Evolutionary conservation across 2,888 invertebrate genomes (phyloP).

Genomic region (Melangyna quadrimaculata): DNA sequence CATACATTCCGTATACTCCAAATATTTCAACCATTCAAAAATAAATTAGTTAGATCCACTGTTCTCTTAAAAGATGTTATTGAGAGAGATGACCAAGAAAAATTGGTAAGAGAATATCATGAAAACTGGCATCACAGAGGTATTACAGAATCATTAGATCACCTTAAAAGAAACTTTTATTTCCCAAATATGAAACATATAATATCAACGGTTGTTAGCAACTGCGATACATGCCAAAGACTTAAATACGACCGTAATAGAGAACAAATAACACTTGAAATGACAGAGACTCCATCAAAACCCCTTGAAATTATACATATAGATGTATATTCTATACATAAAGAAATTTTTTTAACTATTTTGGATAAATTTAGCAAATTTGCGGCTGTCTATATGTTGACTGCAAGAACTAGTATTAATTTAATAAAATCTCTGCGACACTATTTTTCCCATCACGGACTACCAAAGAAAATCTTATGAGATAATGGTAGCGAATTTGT

Average conservation of each 20-base stretch:
- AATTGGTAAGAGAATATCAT: no score
- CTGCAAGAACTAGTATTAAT: background rate
- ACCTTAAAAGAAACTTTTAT: constrained; percentile 36
- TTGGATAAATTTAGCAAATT: no score
- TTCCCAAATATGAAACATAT: constrained; percentile 49
- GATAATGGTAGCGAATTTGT: constrained; percentile 66
- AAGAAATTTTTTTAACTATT: no score
- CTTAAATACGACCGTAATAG: background rate
- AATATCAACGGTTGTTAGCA: constrained; percentile 21
- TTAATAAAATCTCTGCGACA: constrained; percentile 44
- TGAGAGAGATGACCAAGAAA: constrained; percentile 22
- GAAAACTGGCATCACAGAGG: no score
- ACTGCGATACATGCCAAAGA: constrained; percentile 45
- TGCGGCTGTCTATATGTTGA: no score
- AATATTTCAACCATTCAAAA: constrained; percentile 10
- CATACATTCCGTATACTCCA: constrained; percentile 25
- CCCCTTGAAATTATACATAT: background rate
- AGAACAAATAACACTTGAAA: constrained; percentile 2
- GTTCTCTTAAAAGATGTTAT: background rate
- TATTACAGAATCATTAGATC: constrained; percentile 20
- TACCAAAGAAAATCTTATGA: constrained; percentile 52
- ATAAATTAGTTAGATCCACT: constrained; percentile 36
- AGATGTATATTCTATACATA: no score
- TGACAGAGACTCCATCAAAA: constrained; percentile 4
- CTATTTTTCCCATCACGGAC: constrained; percentile 40